Percentiles rank a stretch among this genome's conserved stretches.
Evolutionary conservation across 2,113 vertebrate species (phyloP).

Genomic region (Lagopus leucura): DNA sequence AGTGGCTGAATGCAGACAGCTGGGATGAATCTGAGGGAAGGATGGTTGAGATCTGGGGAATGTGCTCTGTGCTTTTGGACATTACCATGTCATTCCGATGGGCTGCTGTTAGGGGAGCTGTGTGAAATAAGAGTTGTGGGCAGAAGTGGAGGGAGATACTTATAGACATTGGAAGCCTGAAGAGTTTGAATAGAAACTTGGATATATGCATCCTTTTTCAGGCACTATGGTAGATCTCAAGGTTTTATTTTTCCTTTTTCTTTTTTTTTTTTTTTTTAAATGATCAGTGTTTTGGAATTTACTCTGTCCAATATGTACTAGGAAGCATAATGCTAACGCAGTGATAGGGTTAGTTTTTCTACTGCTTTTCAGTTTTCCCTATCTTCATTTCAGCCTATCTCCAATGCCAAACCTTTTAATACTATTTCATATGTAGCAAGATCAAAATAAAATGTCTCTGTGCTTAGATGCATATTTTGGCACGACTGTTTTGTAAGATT

Average conservation of each 20-base stretch:
- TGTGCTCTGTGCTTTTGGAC: not conserved
- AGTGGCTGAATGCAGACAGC: not conserved
- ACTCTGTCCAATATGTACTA: not conserved
- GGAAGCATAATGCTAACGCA: not conserved
- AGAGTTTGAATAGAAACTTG: not conserved
- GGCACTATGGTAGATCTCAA: not conserved
- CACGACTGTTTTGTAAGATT: not conserved
- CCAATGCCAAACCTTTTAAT: not conserved
- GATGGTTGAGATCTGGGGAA: not conserved
- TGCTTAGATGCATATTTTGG: not conserved
- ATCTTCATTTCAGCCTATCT: not conserved
- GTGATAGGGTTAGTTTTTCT: not conserved
- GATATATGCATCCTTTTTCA: not conserved
- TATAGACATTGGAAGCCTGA: not conserved
- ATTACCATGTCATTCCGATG: not conserved
- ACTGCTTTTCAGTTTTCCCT: not conserved
- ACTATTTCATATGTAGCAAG: not conserved
- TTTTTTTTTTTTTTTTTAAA: not conserved
- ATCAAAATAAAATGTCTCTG: not conserved
- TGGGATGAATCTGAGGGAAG: not conserved
- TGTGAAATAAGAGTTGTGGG: not conserved
- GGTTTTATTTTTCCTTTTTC: not conserved
- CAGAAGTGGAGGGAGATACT: not conserved
- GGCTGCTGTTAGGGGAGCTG: not conserved
- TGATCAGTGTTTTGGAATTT: not conserved